phyloP scores from a whole-genome alignment of 2,113 vertebrate species.

The Ageneiosus marmoratus region DNA sequence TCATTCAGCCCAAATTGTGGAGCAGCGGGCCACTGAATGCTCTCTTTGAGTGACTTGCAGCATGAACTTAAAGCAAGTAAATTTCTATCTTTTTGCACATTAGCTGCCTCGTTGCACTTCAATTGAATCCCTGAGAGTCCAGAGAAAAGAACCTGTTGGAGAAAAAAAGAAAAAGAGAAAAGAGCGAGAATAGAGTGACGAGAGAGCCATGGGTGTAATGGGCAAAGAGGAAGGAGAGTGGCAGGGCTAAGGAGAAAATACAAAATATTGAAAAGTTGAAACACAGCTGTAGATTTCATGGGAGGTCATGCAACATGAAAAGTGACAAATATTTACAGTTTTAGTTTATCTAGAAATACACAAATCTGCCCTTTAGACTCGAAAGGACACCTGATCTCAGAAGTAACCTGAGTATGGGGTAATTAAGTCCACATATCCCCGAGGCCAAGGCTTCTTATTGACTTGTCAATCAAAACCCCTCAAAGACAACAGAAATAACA shows the following conservation, averaged over 20 bases:
- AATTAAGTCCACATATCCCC: slow-evolving; percentile 45
- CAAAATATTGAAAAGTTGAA: not conserved
- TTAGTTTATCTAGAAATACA: slow-evolving; percentile 21
- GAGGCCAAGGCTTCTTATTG: slow-evolving; percentile 17
- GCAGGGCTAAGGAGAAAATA: slow-evolving; percentile 8
- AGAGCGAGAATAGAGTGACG: slow-evolving; percentile 20
- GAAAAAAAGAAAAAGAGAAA: slow-evolving; percentile 19
- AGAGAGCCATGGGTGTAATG: slow-evolving; percentile 36
- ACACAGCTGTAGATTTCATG: slow-evolving; percentile 19
- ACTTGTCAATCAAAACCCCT: slow-evolving; percentile 41
- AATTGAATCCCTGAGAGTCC: slow-evolving; percentile 89
- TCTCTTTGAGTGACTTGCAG: slow-evolving; percentile 82
- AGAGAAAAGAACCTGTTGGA: slow-evolving; percentile 76
- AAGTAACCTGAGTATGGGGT: slow-evolving; percentile 39
- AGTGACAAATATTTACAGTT: not conserved
- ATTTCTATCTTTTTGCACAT: slow-evolving; percentile 98
- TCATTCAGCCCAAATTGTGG: slow-evolving; percentile 90
- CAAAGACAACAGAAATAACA: slow-evolving; percentile 49
- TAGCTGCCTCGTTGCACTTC: slow-evolving; percentile 99
- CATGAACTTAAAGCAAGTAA: slow-evolving; percentile 99
- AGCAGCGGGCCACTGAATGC: slow-evolving; percentile 84
- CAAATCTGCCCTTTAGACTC: slow-evolving; percentile 11
- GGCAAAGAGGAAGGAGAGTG: slow-evolving; percentile 4
- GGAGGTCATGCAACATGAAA: slow-evolving; percentile 4
- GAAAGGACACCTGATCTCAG: slow-evolving; percentile 38